These are phyloP conservation scores for Eleutherodactylus coqui DNA, from an alignment of 2,797 vertebrate species.

Conservation along the genomic window DNA sequence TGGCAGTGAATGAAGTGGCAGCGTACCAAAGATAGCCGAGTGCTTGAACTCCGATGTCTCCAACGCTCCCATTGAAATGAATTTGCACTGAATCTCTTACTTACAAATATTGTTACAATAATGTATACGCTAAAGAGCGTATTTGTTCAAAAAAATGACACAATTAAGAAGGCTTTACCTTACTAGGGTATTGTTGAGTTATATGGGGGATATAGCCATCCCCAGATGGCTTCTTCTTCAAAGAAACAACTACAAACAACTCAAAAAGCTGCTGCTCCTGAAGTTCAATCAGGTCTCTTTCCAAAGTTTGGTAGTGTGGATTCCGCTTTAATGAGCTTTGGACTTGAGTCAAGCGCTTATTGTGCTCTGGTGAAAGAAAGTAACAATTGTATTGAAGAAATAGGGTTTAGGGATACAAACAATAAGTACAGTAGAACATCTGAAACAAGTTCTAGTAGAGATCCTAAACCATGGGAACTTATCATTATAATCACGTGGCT, in stretches of 20 bases:
- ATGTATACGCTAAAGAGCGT: no score
- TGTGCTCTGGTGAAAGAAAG: conserved; percentile 69
- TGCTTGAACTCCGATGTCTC: no score
- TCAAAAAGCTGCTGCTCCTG: conserved; percentile 96
- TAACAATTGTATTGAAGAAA: background rate
- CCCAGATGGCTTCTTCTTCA: conserved; percentile 84
- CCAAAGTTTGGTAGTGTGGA: conserved; percentile 91
- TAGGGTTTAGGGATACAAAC: background rate
- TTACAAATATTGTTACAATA: no score
- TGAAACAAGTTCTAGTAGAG: background rate
- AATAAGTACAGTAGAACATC: background rate
- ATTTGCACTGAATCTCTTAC: no score
- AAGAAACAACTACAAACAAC: conserved; percentile 95
- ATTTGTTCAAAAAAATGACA: background rate
- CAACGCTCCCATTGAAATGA: no score
- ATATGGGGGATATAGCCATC: conserved; percentile 85
- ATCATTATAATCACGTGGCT: background rate
- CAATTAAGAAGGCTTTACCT: conserved; percentile 76
- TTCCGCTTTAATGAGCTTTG: conserved; percentile 86
- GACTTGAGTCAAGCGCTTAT: conserved; percentile 79
- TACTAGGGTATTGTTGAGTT: conserved; percentile 94
- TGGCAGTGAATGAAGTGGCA: no score
- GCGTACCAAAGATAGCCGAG: no score
- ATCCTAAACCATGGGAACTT: background rate
- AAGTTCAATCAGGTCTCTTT: conserved; percentile 92